Base-by-base conservation (phyloP, 2,888 invertebrate genomes). In the Odontomyia ornata region DNA sequence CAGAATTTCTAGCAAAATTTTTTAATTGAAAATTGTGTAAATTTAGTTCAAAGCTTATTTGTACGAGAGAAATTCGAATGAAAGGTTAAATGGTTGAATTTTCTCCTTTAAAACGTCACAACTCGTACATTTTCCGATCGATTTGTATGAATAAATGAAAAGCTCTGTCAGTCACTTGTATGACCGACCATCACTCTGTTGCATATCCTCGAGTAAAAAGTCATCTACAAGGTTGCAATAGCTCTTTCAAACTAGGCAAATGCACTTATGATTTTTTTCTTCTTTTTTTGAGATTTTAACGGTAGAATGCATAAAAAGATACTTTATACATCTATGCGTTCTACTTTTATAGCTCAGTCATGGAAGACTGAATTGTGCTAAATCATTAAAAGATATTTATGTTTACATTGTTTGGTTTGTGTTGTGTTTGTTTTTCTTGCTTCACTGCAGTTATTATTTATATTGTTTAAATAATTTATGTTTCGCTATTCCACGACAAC, bases 141-240 rank as follows among this genome's bases (percentile, higher is more conserved):
- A 18, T 52, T 9, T 52, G 3, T 52, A 52, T 52, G 5, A 52
- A 52, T n/a, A 52, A n/a, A 15, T 15, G 13, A 15, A 13, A 5
- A 36, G 9, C 9, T 3, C 36, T 5, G 36, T 36, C 36, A 36
- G 36, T 36, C 36, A 36, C 36, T 36, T 36, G 36, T 36, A 5
- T 18, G 52, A 52, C 52, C 52, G 52, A 52, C 52, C 52, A 52
- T 52, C 52, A 52, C 52, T 52, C 18, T 52, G 15, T 52, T 52
- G 18, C 15, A 18, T 52, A 52, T 13, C 13, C 18, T 4, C 36
- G 9, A 36, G 5, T 36, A 36, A 36, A 36, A 36, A 36, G 36
- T 36, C 3, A 36, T 36, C 36, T 9, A 36, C 36, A 36, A 36
- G 36, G 36, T 36, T 36, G 36, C 36, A 36, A 36, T 36, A n/a